phyloP scores from a whole-genome alignment of 2,113 vertebrate species.

The Sander vitreus region DNA sequence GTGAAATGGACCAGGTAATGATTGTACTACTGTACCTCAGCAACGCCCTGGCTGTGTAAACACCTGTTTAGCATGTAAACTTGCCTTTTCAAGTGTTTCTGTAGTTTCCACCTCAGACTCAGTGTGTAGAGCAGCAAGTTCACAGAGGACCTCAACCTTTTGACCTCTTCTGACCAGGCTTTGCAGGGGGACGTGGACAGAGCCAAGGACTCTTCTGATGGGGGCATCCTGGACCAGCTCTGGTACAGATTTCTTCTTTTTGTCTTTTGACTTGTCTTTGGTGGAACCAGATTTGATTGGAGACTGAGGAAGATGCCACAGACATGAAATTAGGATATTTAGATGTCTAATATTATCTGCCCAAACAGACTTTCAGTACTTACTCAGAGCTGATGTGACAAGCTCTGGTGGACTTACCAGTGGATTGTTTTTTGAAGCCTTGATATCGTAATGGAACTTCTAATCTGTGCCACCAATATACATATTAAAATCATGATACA shows the following conservation, averaged over 20 bases:
- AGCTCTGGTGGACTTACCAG: not conserved
- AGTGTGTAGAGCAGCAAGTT: conserved; percentile 71
- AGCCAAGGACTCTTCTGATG: conserved; percentile 74
- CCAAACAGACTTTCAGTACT: not conserved
- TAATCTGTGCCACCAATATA: not conserved
- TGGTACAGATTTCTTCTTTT: conserved; percentile 66
- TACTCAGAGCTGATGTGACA: not conserved
- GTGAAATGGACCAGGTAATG: not conserved
- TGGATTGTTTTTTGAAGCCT: not conserved
- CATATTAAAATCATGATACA: not conserved
- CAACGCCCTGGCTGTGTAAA: not conserved
- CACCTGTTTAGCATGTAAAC: not conserved
- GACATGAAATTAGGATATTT: not conserved
- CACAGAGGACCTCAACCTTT: conserved; percentile 75
- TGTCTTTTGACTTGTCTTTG: conserved; percentile 69
- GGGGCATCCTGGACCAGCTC: conserved; percentile 82
- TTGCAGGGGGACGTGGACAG: conserved; percentile 71
- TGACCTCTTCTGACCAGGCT: conserved; percentile 71
- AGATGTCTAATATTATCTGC: not conserved
- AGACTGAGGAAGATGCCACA: conserved; percentile 26
- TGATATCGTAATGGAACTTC: not conserved
- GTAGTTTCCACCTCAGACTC: conserved; percentile 21
- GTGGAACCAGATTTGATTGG: conserved; percentile 46
- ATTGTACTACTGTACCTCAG: not conserved
- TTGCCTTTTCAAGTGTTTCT: conserved; percentile 41